Percentiles rank a stretch among this genome's conserved stretches.
Evolutionary conservation across 2,113 vertebrate species (phyloP).

Genomic region (Agelaius tricolor): DNA sequence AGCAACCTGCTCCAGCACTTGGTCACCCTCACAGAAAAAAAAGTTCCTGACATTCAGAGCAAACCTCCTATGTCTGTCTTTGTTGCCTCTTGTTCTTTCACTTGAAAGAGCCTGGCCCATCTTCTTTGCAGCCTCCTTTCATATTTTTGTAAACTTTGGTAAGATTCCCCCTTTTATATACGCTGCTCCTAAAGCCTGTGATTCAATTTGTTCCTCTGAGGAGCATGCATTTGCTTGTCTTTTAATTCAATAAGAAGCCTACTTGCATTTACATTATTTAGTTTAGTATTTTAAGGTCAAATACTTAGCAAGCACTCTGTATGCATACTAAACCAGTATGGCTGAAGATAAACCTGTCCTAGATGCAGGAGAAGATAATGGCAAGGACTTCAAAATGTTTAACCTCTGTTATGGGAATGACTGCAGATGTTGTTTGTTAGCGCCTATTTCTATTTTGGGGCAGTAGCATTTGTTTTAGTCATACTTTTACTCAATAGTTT

Average conservation of each 20-base stretch:
- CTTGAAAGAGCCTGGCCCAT: neutral
- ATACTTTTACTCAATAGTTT: neutral
- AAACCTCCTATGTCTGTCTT: neutral
- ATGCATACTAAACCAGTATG: neutral
- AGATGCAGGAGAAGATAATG: neutral
- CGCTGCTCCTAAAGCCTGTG: neutral
- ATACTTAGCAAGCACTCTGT: neutral
- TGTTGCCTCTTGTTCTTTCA: neutral
- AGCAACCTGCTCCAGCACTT: neutral
- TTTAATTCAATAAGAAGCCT: neutral
- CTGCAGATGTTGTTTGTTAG: neutral
- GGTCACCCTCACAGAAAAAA: neutral
- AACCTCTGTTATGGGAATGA: neutral
- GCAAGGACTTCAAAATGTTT: neutral
- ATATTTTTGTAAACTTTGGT: neutral
- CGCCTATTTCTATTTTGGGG: neutral
- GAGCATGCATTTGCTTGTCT: neutral
- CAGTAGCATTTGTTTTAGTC: neutral
- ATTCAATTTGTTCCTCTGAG: neutral
- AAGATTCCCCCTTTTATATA: neutral
- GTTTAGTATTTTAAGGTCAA: neutral
- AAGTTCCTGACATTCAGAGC: neutral
- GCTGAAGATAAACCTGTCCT: neutral
- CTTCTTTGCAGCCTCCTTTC: neutral
- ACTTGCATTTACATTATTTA: neutral